Evolutionary conservation across 2,888 invertebrate species (phyloP).

Genomic region (Conomelus anceps): DNA sequence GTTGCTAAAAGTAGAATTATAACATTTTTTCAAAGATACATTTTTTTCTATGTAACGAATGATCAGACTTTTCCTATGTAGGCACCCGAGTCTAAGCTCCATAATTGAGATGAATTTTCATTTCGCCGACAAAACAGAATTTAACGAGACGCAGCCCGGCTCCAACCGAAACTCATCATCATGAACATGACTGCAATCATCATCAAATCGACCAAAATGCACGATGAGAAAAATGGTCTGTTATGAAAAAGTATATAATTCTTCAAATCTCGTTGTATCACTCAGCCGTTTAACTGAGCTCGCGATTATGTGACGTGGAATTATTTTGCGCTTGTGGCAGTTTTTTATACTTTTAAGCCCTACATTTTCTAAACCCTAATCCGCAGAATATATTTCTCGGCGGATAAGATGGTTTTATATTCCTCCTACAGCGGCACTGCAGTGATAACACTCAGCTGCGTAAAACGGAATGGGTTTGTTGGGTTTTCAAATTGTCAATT

Average conservation of each 20-base stretch:
- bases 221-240: not conserved
- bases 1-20: not conserved
- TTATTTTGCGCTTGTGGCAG: not conserved
- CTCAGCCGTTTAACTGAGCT: not conserved
- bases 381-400: not conserved
- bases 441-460: not conserved
- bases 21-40: not conserved
- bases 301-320: not conserved
- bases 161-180: not conserved
- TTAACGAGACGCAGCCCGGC: not conserved
- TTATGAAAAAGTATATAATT: not conserved
- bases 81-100: not conserved
- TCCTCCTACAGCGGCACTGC: not conserved
- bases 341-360: not conserved
- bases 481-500: not conserved
- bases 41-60: no score
- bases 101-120: not conserved
- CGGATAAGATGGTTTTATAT: not conserved
- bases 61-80: no score
- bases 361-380: not conserved
- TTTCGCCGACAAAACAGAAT: not conserved
- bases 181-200: not conserved
- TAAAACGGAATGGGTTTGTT: not conserved
- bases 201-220: not conserved
- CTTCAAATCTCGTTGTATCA: not conserved